phyloP scores from a whole-genome alignment of 2,797 vertebrate species.

The Tapera naevia region DNA sequence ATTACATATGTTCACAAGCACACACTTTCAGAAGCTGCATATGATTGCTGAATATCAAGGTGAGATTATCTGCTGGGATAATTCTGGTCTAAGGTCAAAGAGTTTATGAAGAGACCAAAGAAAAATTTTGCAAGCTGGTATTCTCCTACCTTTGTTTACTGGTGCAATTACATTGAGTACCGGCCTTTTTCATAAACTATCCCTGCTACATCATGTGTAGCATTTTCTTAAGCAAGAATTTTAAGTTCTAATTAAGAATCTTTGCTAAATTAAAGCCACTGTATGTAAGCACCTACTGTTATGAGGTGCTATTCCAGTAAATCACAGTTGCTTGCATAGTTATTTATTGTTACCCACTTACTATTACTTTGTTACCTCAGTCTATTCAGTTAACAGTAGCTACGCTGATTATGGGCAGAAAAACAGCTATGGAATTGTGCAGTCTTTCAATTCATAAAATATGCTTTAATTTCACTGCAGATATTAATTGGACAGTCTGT shows the following conservation, averaged over 20 bases:
- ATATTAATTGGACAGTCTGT: neutral
- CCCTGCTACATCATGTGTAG: neutral
- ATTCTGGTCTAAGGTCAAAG: neutral
- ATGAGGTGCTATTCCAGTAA: neutral
- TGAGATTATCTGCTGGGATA: neutral
- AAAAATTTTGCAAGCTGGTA: neutral
- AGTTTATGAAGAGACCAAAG: neutral
- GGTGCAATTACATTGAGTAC: neutral
- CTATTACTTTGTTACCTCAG: accelerated
- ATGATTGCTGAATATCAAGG: neutral
- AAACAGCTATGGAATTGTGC: neutral
- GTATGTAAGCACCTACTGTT: neutral
- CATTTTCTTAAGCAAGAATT: neutral
- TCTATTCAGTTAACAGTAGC: neutral
- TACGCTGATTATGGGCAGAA: neutral
- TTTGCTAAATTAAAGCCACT: neutral
- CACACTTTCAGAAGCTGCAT: neutral
- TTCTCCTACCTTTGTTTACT: neutral
- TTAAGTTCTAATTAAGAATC: neutral
- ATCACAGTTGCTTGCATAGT: neutral
- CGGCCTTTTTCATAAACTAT: neutral
- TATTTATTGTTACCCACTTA: neutral
- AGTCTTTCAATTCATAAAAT: neutral
- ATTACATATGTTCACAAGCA: neutral
- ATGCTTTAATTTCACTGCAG: neutral